phyloP scores from a whole-genome alignment of 2,888 invertebrate species.

The Temnothorax rugatulus region DNA sequence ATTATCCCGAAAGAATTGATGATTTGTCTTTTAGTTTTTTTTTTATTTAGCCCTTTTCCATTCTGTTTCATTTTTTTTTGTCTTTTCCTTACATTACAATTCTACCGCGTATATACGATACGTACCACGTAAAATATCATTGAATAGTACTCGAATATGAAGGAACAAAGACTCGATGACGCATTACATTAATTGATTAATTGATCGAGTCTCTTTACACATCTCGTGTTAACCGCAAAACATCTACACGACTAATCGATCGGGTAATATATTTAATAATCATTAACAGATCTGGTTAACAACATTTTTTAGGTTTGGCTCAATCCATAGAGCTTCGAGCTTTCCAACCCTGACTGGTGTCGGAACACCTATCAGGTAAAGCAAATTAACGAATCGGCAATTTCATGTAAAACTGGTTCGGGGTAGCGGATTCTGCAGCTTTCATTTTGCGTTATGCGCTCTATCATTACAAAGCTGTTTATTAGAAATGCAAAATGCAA shows the following conservation, averaged over 20 bases:
- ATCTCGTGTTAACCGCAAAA: slow-evolving; percentile 40
- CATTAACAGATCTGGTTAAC: slow-evolving; percentile 73
- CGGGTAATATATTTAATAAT: slow-evolving; percentile 41
- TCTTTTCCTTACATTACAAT: slow-evolving; percentile 8
- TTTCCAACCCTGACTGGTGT: slow-evolving; percentile 94
- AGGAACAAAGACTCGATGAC: not conserved
- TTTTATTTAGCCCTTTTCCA: slow-evolving; percentile 19
- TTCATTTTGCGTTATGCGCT: slow-evolving; percentile 23
- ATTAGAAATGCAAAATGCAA: slow-evolving; percentile 2
- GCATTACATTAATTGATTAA: not conserved
- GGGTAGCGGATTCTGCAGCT: slow-evolving; percentile 13
- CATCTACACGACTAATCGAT: slow-evolving; percentile 30
- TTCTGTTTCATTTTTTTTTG: not conserved
- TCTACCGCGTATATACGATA: not conserved
- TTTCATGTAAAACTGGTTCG: slow-evolving; percentile 19
- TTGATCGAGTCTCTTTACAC: slow-evolving; percentile 22
- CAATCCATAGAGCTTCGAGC: slow-evolving; percentile 96
- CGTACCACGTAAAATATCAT: slow-evolving; percentile 2
- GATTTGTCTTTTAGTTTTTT: slow-evolving; percentile 35
- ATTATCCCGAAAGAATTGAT: slow-evolving; percentile 33
- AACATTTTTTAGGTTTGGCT: slow-evolving; percentile 88
- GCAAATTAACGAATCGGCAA: slow-evolving; percentile 78
- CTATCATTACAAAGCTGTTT: not conserved
- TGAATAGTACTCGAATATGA: not conserved
- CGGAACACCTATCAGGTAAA: slow-evolving; percentile 92